Evolutionary conservation across 2,888 invertebrate species (phyloP).

Genomic region (Plagiodera versicolora): DNA sequence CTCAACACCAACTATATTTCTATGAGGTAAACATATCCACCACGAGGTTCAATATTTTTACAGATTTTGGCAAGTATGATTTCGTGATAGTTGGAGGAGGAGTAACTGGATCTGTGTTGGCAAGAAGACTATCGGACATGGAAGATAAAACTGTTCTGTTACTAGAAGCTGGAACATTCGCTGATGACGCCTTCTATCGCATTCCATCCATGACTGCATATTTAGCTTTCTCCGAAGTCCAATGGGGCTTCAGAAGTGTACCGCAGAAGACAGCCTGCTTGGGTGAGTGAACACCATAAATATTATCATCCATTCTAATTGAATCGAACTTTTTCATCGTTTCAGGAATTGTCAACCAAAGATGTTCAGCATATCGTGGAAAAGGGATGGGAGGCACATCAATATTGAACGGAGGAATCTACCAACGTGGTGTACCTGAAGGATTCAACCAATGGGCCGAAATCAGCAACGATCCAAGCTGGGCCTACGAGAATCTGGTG

Average conservation of each 20-base stretch:
- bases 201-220: conserved; percentile 23
- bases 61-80: background rate
- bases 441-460: conserved; percentile 57
- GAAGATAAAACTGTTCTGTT: conserved; percentile 21
- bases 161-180: conserved; percentile 27
- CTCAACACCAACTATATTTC: no score
- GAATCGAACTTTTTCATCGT: no score
- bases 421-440: conserved; percentile 54
- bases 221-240: conserved; percentile 23
- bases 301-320: no score
- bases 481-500: conserved; percentile 63
- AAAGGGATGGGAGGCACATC: conserved; percentile 58
- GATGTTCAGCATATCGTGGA: conserved; percentile 53
- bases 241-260: conserved; percentile 24
- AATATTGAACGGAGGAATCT: conserved; percentile 57
- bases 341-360: conserved; percentile 19
- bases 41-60: background rate
- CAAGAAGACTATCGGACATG: conserved; percentile 25
- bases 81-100: conserved; percentile 2
- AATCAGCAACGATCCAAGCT: conserved; percentile 41
- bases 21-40: no score
- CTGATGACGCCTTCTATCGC: conserved; percentile 18
- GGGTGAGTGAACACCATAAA: conserved; percentile 13
- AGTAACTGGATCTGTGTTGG: background rate
- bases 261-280: conserved; percentile 25